Percentiles rank a stretch among this genome's conserved stretches.
Evolutionary conservation across 2,888 invertebrate genomes (phyloP).

Genomic region (Syrphus vitripennis): DNA sequence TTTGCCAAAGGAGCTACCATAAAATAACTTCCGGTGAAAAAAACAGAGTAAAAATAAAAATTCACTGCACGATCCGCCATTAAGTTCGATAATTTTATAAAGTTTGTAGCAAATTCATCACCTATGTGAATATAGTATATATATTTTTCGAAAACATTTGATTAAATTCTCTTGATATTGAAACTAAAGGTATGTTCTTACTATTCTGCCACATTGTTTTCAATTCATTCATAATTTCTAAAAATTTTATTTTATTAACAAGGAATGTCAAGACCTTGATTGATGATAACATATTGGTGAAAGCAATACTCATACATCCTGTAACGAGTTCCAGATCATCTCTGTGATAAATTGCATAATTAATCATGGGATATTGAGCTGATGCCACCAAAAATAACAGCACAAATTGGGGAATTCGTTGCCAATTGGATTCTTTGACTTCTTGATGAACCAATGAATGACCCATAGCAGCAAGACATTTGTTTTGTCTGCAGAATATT

Average conservation of each 20-base stretch:
- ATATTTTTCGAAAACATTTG: neutral
- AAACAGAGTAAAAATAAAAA: conserved; percentile 75
- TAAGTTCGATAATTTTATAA: conserved; percentile 73
- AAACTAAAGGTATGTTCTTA: conserved; percentile 63
- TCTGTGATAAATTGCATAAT: conserved; percentile 75
- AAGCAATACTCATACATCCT: conserved; percentile 76
- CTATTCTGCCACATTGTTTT: conserved; percentile 74
- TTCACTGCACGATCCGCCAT: conserved; percentile 73
- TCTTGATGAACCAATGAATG: conserved; percentile 28
- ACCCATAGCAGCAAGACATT: conserved; percentile 37
- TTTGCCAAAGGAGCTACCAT: conserved; percentile 76
- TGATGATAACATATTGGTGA: conserved; percentile 77
- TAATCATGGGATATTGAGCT: conserved; percentile 77
- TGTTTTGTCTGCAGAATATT: conserved; percentile 34
- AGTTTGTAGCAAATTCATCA: conserved; percentile 59
- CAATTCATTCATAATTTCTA: conserved; percentile 75
- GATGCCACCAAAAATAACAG: conserved; percentile 74
- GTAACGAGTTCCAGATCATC: conserved; percentile 77
- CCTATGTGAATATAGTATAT: conserved; percentile 54
- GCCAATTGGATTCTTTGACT: conserved; percentile 19
- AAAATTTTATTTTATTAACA: conserved; percentile 74
- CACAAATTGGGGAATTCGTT: conserved; percentile 5
- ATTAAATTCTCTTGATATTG: neutral
- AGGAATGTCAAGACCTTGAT: conserved; percentile 78
- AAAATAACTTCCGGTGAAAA: conserved; percentile 77